A percentile compares a stretch with the other conserved stretches of the same genome.
Conservation (phyloP, 2,888 invertebrate genomes). For the Gibbula magus region DNA sequence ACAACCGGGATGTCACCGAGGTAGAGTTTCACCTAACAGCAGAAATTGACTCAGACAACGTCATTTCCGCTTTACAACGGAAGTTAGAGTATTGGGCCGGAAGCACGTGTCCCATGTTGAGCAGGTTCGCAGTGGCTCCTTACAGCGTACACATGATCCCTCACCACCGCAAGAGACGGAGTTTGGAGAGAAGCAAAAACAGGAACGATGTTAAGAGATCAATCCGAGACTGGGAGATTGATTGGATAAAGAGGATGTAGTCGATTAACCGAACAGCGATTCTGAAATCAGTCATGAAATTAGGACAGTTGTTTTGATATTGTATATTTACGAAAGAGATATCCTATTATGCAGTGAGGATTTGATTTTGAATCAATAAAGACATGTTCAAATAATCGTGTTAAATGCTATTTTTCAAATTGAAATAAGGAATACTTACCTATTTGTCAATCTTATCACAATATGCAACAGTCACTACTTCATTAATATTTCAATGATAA, state of each 20-base stretch:
- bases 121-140: constrained; percentile 47
- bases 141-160: constrained; percentile 43
- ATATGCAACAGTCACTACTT: no score
- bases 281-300: no score
- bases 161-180: constrained; percentile 39
- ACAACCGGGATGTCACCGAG: constrained; percentile 47
- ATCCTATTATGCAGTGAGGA: no score
- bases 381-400: no score
- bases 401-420: no score
- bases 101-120: constrained; percentile 47
- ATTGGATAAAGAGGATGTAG: constrained; percentile 47
- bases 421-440: no score
- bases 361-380: no score
- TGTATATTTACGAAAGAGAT: no score
- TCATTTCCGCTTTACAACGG: constrained; percentile 43
- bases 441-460: no score
- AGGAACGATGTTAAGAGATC: constrained; percentile 47
- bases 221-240: constrained; percentile 54
- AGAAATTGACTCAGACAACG: constrained; percentile 42
- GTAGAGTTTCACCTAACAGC: constrained; percentile 45
- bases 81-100: constrained; percentile 53
- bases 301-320: no score
- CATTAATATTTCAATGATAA: no score
- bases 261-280: no score
- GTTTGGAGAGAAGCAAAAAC: constrained; percentile 46